Conservation (phyloP, 2,797 vertebrate species). For the Graptemys geographica region DNA sequence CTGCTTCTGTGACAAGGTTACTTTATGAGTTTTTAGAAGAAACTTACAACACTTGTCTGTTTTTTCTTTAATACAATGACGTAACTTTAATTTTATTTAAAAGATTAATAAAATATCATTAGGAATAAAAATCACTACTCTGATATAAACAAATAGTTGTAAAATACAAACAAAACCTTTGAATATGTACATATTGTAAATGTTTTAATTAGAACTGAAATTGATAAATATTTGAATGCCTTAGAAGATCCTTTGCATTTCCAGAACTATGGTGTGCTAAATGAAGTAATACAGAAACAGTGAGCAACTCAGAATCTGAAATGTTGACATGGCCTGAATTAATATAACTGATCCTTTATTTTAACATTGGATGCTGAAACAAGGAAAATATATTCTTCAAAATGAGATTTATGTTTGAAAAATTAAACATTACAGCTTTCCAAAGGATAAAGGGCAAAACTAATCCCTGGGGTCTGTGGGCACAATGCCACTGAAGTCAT, state of each 20-base stretch:
- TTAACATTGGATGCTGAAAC: neutral
- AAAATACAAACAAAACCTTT: neutral
- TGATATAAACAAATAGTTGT: neutral
- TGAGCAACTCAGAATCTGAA: neutral
- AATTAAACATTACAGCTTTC: constrained; percentile 1
- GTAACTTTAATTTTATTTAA: neutral
- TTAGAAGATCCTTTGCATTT: neutral
- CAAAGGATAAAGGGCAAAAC: neutral
- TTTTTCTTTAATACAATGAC: neutral
- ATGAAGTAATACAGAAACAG: neutral
- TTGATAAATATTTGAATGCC: neutral
- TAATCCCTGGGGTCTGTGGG: neutral
- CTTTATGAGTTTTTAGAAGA: neutral
- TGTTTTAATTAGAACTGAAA: neutral
- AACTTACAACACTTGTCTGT: neutral
- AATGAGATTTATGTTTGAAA: constrained; percentile 21
- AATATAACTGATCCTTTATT: neutral
- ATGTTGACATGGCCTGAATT: constrained; percentile 22
- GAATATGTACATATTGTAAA: neutral
- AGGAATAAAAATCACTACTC: neutral
- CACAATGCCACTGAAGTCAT: neutral
- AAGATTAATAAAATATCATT: neutral
- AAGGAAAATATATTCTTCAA: constrained; percentile 26
- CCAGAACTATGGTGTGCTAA: neutral
- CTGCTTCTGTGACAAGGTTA: neutral